phyloP scores from a whole-genome alignment of 1,140 invertebrate species.

The Drosophila melanica region DNA sequence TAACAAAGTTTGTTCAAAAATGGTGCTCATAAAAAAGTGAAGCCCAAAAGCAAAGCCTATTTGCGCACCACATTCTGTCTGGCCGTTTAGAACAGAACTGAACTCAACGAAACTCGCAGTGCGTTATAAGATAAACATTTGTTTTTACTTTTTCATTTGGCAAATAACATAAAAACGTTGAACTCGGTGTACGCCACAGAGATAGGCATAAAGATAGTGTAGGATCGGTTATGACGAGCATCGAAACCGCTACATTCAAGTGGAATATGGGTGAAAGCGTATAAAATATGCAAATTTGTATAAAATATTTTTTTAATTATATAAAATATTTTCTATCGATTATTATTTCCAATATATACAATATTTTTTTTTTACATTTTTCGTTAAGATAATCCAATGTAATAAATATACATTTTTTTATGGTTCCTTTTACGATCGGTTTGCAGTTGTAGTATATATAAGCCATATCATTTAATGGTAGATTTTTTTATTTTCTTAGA shows the following conservation, averaged over 20 bases:
- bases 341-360: too few relatives aligned
- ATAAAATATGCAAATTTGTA: too few relatives aligned
- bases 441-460: too few relatives aligned
- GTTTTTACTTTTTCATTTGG: constrained; percentile 78
- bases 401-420: too few relatives aligned
- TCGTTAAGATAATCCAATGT: too few relatives aligned
- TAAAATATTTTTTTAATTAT: too few relatives aligned
- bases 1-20: constrained; percentile 76
- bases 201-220: constrained; percentile 34
- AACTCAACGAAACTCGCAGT: constrained; percentile 50
- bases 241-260: constrained; percentile 2
- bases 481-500: background rate
- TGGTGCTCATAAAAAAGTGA: constrained; percentile 70
- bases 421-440: too few relatives aligned
- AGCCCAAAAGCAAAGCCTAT: constrained; percentile 79
- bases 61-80: constrained; percentile 62
- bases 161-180: constrained; percentile 78
- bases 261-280: background rate
- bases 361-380: too few relatives aligned
- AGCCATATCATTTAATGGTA: background rate
- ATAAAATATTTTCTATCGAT: too few relatives aligned
- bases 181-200: constrained; percentile 52
- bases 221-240: constrained; percentile 14
- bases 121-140: constrained; percentile 77
- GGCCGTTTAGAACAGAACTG: constrained; percentile 35